Conservation (phyloP, 2,888 invertebrate species). For the Clostera curtula region DNA sequence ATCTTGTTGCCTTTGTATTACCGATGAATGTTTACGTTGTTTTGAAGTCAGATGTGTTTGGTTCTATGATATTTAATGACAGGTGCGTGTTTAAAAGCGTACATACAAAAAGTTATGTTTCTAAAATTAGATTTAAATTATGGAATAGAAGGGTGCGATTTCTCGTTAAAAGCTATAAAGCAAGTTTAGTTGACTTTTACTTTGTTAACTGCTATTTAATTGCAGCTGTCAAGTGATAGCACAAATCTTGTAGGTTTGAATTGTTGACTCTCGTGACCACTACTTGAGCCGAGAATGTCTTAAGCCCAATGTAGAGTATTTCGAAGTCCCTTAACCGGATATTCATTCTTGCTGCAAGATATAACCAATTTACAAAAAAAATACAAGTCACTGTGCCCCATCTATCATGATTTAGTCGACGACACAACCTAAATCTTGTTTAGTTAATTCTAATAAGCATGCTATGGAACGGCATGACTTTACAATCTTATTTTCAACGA, state of each 20-base stretch:
- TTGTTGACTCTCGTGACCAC: too few species aligned
- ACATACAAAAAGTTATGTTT: constrained; percentile 7
- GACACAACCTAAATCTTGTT: constrained; percentile 16
- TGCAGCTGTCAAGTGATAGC: too few species aligned
- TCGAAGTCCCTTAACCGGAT: neutral
- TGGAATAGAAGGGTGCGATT: constrained; percentile 10
- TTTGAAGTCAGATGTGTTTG: constrained; percentile 16
- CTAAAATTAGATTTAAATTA: constrained; percentile 20
- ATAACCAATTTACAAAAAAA: constrained; percentile 22
- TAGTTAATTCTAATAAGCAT: constrained; percentile 19
- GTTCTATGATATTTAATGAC: constrained; percentile 17
- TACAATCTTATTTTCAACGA: too few species aligned
- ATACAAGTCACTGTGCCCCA: constrained; percentile 16
- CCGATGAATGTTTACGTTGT: constrained; percentile 18
- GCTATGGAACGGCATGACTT: too few species aligned
- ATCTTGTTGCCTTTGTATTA: constrained; percentile 16
- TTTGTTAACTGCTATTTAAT: too few species aligned
- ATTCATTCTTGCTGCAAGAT: constrained; percentile 13
- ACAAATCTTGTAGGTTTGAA: too few species aligned
- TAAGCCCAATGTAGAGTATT: too few species aligned
- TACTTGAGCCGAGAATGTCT: too few species aligned
- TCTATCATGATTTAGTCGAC: constrained; percentile 13
- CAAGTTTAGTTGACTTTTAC: neutral
- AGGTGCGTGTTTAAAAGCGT: constrained; percentile 11
- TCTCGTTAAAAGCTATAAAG: constrained; percentile 7